Conservation (phyloP, 1,140 invertebrate genomes). For the Glomeris maerens region DNA sequence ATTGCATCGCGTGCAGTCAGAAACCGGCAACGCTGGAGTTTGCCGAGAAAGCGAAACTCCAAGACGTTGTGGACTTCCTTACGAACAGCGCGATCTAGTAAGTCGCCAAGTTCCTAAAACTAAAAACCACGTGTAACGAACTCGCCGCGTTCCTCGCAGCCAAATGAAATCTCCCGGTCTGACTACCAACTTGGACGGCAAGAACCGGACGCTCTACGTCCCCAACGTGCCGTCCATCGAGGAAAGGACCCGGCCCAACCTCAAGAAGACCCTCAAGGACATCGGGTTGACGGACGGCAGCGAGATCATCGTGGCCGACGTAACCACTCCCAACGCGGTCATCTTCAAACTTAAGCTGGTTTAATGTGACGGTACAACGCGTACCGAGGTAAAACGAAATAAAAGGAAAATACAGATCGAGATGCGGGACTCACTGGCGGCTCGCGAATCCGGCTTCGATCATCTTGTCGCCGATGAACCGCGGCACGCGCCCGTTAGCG, state of each 20-base stretch:
- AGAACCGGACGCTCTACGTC: slow-evolving; percentile 86
- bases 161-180: slow-evolving; percentile 53
- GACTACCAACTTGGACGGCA: slow-evolving; percentile 61
- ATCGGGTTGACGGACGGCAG: slow-evolving; percentile 64
- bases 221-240: slow-evolving; percentile 77
- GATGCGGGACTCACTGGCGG: not conserved
- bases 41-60: slow-evolving; percentile 51
- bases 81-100: slow-evolving; percentile 58
- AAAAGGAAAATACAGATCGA: not conserved
- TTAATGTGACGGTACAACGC: not conserved
- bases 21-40: slow-evolving; percentile 53
- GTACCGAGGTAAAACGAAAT: not conserved
- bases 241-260: slow-evolving; percentile 58
- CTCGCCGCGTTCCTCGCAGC: slow-evolving; percentile 29
- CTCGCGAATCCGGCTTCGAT: not conserved
- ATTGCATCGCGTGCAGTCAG: slow-evolving; percentile 76
- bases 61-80: slow-evolving; percentile 66
- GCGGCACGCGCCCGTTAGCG: not conserved
- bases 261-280: slow-evolving; percentile 62
- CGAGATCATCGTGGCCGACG: slow-evolving; percentile 75
- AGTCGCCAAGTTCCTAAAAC: slow-evolving; percentile 42
- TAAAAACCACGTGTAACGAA: not conserved
- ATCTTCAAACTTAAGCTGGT: slow-evolving; percentile 34
- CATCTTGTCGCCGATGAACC: not conserved
- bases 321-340: slow-evolving; percentile 68